Base-by-base conservation (phyloP, 2,888 invertebrate species). In the Archaeoteleia sp. region DNA sequence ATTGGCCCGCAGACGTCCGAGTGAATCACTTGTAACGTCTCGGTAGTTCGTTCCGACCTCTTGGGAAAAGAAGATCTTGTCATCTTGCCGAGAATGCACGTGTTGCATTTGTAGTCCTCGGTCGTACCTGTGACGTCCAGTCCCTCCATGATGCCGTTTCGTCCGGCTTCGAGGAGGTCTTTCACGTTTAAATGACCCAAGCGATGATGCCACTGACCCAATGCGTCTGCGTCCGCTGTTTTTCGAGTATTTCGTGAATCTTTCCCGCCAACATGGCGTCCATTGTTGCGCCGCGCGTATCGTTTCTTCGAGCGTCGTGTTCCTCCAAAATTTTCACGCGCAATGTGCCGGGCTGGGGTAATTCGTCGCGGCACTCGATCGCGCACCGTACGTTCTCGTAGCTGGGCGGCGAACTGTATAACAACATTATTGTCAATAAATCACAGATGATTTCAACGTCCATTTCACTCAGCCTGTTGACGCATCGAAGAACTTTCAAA, bases 261-360 rank as follows among this genome's bases (percentile, higher is more conserved):
- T 51, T 65, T 30, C 45, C 43, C n/a, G 40, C 62, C 7, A 29
- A 20, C 66, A 71, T 67, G 4, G 69, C 69, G 32, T 57, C 32
- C 10, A 13, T 7, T 6, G 25, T 39, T 7, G 25, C 30, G n/a
- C 17, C 29, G 32, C 35, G 45, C 30, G 9, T 63, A 51, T 2
- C 48, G 42, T n/a, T 43, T 25, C 60, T 51, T 49, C 70, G 67
- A 1, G 58, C 67, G 13, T 70, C 58, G 13, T 32, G 23, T 48
- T 73, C 72, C 8, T 72, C 70, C 0, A 71, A 15, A 5, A 71
- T 60, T 34, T 73, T 73, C 5, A 70, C 49, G 9, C 71, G 68
- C 5, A 74, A 17, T 1, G 12, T 25, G 15, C 74, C 71, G 1
- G 70, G 65, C 1, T 39, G 25, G 1, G 73, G 73, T 6, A 75